phyloP scores from a whole-genome alignment of 2,888 invertebrate species.

The Hypena proboscidalis region DNA sequence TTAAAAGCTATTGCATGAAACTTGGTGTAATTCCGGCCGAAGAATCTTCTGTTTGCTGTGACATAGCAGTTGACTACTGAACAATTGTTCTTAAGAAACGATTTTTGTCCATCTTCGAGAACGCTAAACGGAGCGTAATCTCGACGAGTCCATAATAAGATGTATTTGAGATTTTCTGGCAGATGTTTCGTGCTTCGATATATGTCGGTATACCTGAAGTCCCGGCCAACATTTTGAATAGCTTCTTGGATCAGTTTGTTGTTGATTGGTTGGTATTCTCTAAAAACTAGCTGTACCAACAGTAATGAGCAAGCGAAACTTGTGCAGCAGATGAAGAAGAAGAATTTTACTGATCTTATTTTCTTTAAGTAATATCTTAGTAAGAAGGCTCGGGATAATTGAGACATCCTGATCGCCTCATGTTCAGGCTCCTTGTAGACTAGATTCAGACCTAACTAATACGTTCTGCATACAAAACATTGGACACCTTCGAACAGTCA shows the following conservation, averaged over 20 bases:
- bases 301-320: conserved; percentile 55
- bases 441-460: conserved; percentile 29
- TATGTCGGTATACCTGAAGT: conserved; percentile 63
- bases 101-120: conserved; percentile 60
- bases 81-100: conserved; percentile 69
- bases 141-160: conserved; percentile 65
- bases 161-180: conserved; percentile 62
- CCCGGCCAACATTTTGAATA: conserved; percentile 59
- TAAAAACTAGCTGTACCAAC: conserved; percentile 54
- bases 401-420: conserved; percentile 55
- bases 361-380: conserved; percentile 43
- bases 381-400: conserved; percentile 28
- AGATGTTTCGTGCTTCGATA: conserved; percentile 59
- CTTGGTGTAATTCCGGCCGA: conserved; percentile 50
- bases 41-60: conserved; percentile 50
- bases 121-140: conserved; percentile 62
- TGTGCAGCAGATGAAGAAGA: conserved; percentile 54
- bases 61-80: conserved; percentile 67
- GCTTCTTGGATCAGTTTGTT: conserved; percentile 60
- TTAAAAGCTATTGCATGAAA: conserved; percentile 73
- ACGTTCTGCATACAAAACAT: conserved; percentile 1
- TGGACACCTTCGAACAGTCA: not conserved
- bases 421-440: conserved; percentile 39
- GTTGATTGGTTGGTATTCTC: conserved; percentile 30
- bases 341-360: conserved; percentile 51